Evolutionary conservation across 2,113 vertebrate species (phyloP).

Genomic region (Polyodon spathula): DNA sequence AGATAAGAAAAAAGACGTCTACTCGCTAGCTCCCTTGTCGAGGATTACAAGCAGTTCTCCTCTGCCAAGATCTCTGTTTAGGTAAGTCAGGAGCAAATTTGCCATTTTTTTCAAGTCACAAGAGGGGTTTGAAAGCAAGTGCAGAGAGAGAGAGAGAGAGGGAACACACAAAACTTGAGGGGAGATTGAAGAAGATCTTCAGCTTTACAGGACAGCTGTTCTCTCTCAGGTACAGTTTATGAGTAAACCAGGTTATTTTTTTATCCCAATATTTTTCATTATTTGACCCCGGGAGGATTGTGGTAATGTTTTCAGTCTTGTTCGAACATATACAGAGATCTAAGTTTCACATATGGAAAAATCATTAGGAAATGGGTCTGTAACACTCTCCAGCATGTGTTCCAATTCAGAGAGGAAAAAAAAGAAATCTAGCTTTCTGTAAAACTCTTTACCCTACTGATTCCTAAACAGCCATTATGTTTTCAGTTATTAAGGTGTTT

Average conservation of each 20-base stretch:
- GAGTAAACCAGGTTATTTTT: slow-evolving; percentile 78
- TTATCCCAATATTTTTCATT: slow-evolving; percentile 61
- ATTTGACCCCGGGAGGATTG: slow-evolving; percentile 71
- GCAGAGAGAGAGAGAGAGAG: slow-evolving; percentile 43
- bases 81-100: slow-evolving; percentile 74
- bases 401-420: slow-evolving; percentile 35
- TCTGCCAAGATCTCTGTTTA: slow-evolving; percentile 76
- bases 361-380: slow-evolving; percentile 49
- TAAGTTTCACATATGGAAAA: slow-evolving; percentile 74
- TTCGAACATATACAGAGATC: slow-evolving; percentile 72
- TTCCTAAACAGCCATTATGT: slow-evolving; percentile 42
- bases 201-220: slow-evolving; percentile 79
- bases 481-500: slow-evolving; percentile 61
- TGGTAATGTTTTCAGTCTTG: slow-evolving; percentile 67
- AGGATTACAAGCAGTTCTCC: slow-evolving; percentile 74
- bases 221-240: slow-evolving; percentile 75
- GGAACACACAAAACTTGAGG: slow-evolving; percentile 40
- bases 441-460: slow-evolving; percentile 45
- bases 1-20: slow-evolving; percentile 59
- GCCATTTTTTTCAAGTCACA: slow-evolving; percentile 51
- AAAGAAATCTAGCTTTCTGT: slow-evolving; percentile 3
- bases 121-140: slow-evolving; percentile 57
- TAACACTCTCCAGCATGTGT: slow-evolving; percentile 31
- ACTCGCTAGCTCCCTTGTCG: slow-evolving; percentile 73
- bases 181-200: slow-evolving; percentile 36